Evolutionary conservation across 2,888 invertebrate genomes (phyloP), one percentile per base, ranked within the genome.

Genomic region (Nymphalis urticae): DNA sequence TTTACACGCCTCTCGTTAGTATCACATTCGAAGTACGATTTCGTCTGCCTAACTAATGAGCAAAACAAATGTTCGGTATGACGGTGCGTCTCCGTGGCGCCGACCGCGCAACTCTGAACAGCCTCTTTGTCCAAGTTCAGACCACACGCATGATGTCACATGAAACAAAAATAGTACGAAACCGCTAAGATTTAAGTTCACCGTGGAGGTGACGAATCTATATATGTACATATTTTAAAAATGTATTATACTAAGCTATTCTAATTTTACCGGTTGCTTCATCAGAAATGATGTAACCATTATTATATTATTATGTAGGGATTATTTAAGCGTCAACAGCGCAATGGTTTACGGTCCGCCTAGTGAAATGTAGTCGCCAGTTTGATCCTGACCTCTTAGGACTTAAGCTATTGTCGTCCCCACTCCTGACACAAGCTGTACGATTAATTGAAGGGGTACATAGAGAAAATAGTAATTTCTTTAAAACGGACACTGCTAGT

Each of bases 81-180:
- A 66, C 69, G 66, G 59, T 66, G 56, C 63, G 71, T 68, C 68
- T 51, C 56, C 69, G 56, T 58, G 50, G 60, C 69, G 69, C 63
- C 71, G 42, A 13, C 13, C 42, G 42, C 42, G 42, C 42, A n/a
- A 24, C 9, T 27, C 54, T 61, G 48, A 54, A 67, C 70, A 62
- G 59, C 67, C 71, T 62, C 71, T 68, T 71, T 71, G 71, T 71
- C n/a, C 47, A 54, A n/a, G 50, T 50, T 50, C 21, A 54, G 61
- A 61, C 60, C 59, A 58, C 68, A 48, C 48, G 67, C 58, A 51
- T 72, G 70, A 70, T 70, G 72, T 72, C 72, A 72, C 65, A 62
- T 16, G 48, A 21, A 21, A 54, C 62, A 62, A 68, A 70, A 70
- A 72, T 72, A 72, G 70, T 59, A 21, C 53, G 56, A 53, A 66